Base-by-base conservation (phyloP, 2,888 invertebrate species). In the Lycia hirtaria region DNA sequence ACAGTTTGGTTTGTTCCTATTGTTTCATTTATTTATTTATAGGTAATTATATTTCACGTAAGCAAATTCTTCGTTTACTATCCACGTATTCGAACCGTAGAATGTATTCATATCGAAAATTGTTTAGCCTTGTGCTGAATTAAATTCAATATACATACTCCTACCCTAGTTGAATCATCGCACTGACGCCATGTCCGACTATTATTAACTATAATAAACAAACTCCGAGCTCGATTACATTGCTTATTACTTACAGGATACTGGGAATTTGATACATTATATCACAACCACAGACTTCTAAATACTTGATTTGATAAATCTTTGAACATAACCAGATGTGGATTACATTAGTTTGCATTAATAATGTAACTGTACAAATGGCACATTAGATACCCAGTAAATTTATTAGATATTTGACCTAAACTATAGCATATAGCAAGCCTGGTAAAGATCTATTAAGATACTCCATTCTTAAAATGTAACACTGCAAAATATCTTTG, bases 171-270 rank as follows among this genome's bases (percentile, higher is more conserved):
- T 78, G 77, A 78, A 65, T 78, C 78, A 78, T 73, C 65, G 32
- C 40, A 57, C 57, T 78, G 75, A 77, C 75, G 78, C 78, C 78
- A 75, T 76, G 68, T 69, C 68, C 45, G 60, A 54, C 53, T 70
- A 56, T 67, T 71, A 71, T 69, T 76, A 71, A 64, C 58, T 67
- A 1, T 67, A 63, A 65, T 73, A 75, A 73, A 77, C 70, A 72
- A 72, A 67, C 52, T 56, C 17, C 47, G 49, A 35, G 55, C 47
- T 60, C 12, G 19, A 38, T 41, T 58, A 41, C 51, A 17, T 17
- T 19, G 26, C 60, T 56, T 51, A 56, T 54, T 50, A 20, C 37
- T 30, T 35, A 15, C 38, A 37, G 52, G 48, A 48, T 57, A 51
- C 35, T 33, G 28, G 44, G 24, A 51, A 55, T 26, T 28, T n/a